phyloP scores from a whole-genome alignment of 2,797 vertebrate genomes.

The Chrosomus eos region DNA sequence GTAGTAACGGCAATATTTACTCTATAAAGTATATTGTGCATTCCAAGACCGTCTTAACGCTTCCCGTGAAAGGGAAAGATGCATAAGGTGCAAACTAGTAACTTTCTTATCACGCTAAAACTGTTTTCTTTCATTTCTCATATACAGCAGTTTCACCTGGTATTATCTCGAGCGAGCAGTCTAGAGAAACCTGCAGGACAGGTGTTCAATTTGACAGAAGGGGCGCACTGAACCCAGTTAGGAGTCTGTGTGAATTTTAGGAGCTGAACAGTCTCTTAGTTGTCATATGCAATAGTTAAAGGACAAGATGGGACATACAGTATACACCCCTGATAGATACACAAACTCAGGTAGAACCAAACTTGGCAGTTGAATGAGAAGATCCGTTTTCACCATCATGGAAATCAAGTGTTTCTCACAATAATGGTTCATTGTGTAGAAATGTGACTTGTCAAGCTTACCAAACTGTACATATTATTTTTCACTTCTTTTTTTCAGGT shows the following conservation, averaged over 20 bases:
- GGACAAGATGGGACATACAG: conserved; percentile 57
- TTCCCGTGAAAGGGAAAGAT: conserved; percentile 71
- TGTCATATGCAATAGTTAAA: conserved; percentile 62
- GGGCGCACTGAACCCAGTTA: conserved; percentile 22
- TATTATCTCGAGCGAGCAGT: conserved; percentile 41
- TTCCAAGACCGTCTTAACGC: conserved; percentile 81
- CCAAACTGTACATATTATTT: conserved; percentile 47
- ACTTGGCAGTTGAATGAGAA: conserved; percentile 51
- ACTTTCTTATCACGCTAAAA: conserved; percentile 69
- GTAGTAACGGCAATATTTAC: conserved; percentile 83
- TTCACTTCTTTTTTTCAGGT: conserved; percentile 61
- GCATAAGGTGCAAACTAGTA: conserved; percentile 70
- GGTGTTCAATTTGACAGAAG: conserved; percentile 51
- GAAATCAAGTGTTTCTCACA: conserved; percentile 53
- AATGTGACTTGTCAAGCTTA: conserved; percentile 63
- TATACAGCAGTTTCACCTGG: conserved; percentile 26
- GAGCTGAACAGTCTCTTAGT: conserved; percentile 26
- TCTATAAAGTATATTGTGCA: conserved; percentile 79
- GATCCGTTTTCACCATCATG: conserved; percentile 40
- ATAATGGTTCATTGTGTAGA: conserved; percentile 43
- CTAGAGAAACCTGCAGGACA: conserved; percentile 65
- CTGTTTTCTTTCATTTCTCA: conserved; percentile 60
- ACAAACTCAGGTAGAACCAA: conserved; percentile 61
- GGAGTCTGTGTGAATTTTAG: conserved; percentile 33
- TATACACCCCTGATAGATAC: conserved; percentile 62